phyloP scores from a whole-genome alignment of 2,888 invertebrate species.

The Gandaritis pyraliata region DNA sequence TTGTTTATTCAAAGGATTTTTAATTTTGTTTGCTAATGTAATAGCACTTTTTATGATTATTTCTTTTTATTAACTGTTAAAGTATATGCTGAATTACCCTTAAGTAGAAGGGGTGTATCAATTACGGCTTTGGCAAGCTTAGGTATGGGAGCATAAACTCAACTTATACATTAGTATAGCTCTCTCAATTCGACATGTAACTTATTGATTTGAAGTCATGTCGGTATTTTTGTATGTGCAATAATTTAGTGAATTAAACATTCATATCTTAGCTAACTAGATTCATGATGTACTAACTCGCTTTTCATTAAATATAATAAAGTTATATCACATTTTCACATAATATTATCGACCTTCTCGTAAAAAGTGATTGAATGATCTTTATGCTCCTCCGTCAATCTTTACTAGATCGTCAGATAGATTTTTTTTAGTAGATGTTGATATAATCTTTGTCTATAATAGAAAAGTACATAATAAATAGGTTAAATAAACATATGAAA shows the following conservation, averaged over 20 bases:
- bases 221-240: constrained; percentile 81
- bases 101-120: constrained; percentile 4
- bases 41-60: constrained; percentile 31
- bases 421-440: constrained; percentile 72
- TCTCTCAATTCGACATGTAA: constrained; percentile 35
- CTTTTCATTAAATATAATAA: constrained; percentile 68
- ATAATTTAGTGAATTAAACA: constrained; percentile 68
- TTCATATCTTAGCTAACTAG: constrained; percentile 83
- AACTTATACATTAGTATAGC: constrained; percentile 29
- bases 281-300: constrained; percentile 68
- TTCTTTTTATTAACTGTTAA: constrained; percentile 33
- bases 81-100: constrained; percentile 11
- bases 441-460: constrained; percentile 81
- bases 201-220: constrained; percentile 51
- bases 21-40: constrained; percentile 35
- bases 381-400: constrained; percentile 18
- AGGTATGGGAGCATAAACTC: constrained; percentile 38
- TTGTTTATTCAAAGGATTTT: constrained; percentile 21
- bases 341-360: constrained; percentile 50
- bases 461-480: constrained; percentile 81
- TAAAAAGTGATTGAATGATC: constrained; percentile 34
- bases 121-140: constrained; percentile 25
- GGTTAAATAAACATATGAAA: constrained; percentile 74
- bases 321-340: constrained; percentile 56
- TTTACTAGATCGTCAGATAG: constrained; percentile 49